Evolutionary conservation across 2,888 invertebrate genomes (phyloP).

Genomic region (Orchesellides sinensis): DNA sequence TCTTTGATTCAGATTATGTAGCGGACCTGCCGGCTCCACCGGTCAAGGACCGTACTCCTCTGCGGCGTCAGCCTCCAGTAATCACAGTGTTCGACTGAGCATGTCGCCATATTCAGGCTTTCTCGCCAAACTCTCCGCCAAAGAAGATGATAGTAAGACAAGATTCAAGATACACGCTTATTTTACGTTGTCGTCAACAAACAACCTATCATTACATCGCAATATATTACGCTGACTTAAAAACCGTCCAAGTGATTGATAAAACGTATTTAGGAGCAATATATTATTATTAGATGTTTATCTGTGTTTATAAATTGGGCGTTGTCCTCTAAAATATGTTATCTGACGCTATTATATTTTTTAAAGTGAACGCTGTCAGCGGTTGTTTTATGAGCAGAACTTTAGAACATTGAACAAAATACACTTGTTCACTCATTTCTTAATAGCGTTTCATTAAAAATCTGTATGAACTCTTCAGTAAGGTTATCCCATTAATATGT

Average conservation of each 20-base stretch:
- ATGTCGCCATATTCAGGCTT: conserved; percentile 77
- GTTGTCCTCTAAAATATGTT: neutral
- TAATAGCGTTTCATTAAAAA: neutral
- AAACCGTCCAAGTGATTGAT: too few relatives aligned
- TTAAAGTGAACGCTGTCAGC: neutral
- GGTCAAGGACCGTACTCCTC: conserved; percentile 69
- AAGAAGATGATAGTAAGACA: conserved; percentile 85
- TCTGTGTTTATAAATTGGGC: neutral
- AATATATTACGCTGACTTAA: too few relatives aligned
- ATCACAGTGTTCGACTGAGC: conserved; percentile 74
- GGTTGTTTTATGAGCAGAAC: too few relatives aligned
- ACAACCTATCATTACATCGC: conserved; percentile 16
- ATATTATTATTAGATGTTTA: too few relatives aligned
- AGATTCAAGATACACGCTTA: too few relatives aligned
- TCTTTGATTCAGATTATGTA: conserved; percentile 33
- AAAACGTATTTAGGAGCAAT: too few relatives aligned
- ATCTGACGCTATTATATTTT: too few relatives aligned
- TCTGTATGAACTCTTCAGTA: too few relatives aligned
- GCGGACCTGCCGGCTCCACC: conserved; percentile 36
- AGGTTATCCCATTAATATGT: too few relatives aligned
- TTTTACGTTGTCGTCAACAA: too few relatives aligned
- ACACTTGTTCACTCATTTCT: conserved; percentile 13
- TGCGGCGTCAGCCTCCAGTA: conserved; percentile 70
- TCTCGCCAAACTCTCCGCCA: conserved; percentile 78
- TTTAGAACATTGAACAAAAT: neutral